Base-by-base conservation (phyloP, 1,140 invertebrate genomes). In the Brachystomella parvula region DNA sequence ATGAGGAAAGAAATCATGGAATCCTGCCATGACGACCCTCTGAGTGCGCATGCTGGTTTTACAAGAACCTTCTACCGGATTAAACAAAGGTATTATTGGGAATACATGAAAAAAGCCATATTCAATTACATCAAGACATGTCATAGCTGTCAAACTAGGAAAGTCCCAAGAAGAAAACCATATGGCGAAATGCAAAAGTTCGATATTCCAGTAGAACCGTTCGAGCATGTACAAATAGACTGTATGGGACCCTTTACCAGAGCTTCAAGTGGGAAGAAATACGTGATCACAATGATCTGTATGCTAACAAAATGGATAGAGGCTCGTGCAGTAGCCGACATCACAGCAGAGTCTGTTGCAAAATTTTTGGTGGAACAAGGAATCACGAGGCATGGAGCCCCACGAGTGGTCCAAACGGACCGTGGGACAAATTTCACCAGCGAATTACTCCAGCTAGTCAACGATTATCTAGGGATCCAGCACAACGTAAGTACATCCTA, bases 341-440 rank as follows among this genome's bases (percentile, higher is more conserved):
- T 31, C 0, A 53, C 3, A 1, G 9, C 57, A 3, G 44, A 47
- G 2, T 24, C 58, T 15, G 21, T 47, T 19, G 35, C 59, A 28
- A 61, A 60, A 33, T 66, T 66, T 35, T 26, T 66, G 0, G 44
- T 61, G 15, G 29, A 66, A 2, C 28, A 66, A 47, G 56, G 61
- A 1, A 47, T 66, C 0, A 21, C 21, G 1, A 30, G 12, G 0
- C 49, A 17, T n/a, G 64, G 64, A 6, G 12, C 61, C 0, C 64
- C 64, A 1, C 30, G 53, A 33, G 15, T 12, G 0, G 6, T 66
- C 12, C n/a, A 31, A 2, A 33, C n/a, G 1, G 64, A 66, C 24
- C 30, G 28, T 32, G 64, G 19, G 1, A 30, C 58, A 0, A 29
- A 47, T 24, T 61, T 61, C 44, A n/a, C 6, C 2, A 29, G 30